Evolutionary conservation across 2,797 vertebrate species (phyloP).

Genomic region (Oreochromis grahami): DNA sequence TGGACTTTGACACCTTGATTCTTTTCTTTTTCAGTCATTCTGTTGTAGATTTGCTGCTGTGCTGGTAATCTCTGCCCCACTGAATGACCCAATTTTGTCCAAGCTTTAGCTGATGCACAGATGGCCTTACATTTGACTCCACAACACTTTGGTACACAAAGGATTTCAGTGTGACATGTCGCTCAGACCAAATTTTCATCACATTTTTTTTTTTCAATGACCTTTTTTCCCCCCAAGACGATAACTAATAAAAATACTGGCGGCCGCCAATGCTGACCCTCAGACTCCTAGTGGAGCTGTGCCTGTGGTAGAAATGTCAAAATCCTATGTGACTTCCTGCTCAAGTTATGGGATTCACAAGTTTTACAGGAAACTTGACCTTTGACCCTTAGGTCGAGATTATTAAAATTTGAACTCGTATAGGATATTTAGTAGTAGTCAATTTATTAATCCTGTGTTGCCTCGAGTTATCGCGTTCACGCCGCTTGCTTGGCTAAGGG

Average conservation of each 20-base stretch:
- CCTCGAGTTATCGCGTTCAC: accelerated
- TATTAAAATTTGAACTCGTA: background rate
- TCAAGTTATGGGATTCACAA: background rate
- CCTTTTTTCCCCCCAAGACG: accelerated
- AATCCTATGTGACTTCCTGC: background rate
- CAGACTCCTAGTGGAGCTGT: background rate
- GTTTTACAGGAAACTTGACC: background rate
- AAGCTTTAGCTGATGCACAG: background rate
- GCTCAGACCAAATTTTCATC: background rate
- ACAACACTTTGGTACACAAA: accelerated
- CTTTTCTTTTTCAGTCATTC: background rate
- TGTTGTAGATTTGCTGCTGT: background rate
- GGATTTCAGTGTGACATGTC: background rate
- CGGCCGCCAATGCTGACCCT: background rate
- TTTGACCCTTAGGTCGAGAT: background rate
- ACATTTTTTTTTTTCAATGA: background rate
- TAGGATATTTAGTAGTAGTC: background rate
- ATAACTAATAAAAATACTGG: background rate
- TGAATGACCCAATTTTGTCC: background rate
- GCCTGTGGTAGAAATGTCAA: background rate
- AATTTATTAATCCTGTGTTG: background rate
- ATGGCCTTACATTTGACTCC: background rate
- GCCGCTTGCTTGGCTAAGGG: background rate
- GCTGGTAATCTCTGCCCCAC: background rate
- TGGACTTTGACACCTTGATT: background rate